A percentile compares a stretch with the other conserved stretches of the same genome.
Evolutionary conservation across 2,888 invertebrate genomes (phyloP).

Genomic region (Drosophila hawaiiensis): DNA sequence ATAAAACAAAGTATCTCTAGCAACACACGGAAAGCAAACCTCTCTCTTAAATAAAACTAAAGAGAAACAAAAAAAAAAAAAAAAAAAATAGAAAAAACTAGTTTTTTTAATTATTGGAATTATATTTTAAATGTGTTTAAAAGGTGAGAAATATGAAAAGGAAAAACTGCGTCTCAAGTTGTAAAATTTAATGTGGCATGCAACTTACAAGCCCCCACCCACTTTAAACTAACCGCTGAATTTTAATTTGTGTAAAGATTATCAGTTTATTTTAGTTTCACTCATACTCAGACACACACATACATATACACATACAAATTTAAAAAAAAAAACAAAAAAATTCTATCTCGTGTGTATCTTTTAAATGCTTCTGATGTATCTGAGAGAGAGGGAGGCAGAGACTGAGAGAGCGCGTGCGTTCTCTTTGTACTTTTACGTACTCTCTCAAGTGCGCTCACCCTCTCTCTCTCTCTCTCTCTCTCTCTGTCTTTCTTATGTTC

Average conservation of each 20-base stretch:
- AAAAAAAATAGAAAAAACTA: neutral
- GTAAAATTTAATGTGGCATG: conserved; percentile 17
- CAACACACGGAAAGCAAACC: neutral
- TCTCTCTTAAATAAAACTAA: neutral
- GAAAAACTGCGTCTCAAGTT: conserved; percentile 36
- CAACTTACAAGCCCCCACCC: conserved; percentile 2
- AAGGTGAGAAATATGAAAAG: neutral
- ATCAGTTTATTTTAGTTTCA: conserved; percentile 10
- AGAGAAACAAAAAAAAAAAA: neutral
- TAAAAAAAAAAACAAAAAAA: neutral
- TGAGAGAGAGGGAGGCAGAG: neutral
- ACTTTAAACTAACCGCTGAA: neutral
- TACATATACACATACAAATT: conserved; percentile 21
- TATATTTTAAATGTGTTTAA: neutral
- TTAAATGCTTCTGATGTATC: conserved; percentile 58
- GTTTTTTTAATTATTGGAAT: neutral
- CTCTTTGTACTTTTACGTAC: conserved; percentile 6
- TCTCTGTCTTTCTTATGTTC: conserved; percentile 3
- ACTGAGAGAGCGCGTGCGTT: conserved; percentile 71
- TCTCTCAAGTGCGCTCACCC: conserved; percentile 4
- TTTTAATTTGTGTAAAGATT: conserved; percentile 24
- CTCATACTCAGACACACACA: conserved; percentile 6
- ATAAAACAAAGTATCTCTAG: neutral
- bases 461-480: neutral
- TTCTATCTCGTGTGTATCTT: conserved; percentile 55